phyloP scores from a whole-genome alignment of 2,113 vertebrate genomes.

The Numida meleagris region DNA sequence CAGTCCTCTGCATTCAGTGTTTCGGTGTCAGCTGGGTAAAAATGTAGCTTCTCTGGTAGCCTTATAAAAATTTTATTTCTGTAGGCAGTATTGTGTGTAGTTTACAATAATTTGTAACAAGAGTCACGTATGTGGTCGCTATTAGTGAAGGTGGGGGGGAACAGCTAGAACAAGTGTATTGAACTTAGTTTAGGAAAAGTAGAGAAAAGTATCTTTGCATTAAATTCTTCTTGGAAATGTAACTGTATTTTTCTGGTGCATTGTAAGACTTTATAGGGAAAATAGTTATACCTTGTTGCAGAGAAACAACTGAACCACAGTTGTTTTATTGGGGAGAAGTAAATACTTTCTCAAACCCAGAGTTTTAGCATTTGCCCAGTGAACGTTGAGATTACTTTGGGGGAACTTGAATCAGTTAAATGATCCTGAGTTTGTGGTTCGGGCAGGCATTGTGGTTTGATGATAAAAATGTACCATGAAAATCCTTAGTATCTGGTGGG shows the following conservation, averaged over 20 bases:
- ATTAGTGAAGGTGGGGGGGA: not conserved
- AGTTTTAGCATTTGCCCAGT: not conserved
- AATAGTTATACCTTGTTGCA: not conserved
- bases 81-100: not conserved
- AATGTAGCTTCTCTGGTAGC: not conserved
- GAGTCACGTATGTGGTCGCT: not conserved
- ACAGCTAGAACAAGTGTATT: not conserved
- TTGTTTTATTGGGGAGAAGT: not conserved
- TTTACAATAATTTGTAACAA: not conserved
- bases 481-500: too few relatives aligned
- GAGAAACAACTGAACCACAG: not conserved
- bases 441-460: not conserved
- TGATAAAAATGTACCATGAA: not conserved
- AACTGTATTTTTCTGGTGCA: not conserved
- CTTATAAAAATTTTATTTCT: not conserved
- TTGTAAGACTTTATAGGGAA: not conserved
- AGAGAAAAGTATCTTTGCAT: not conserved
- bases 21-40: not conserved
- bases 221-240: not conserved
- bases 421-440: not conserved
- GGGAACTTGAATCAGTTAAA: not conserved
- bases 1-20: not conserved
- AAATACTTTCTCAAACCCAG: not conserved
- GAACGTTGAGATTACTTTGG: not conserved
- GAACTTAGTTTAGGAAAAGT: not conserved